Evolutionary conservation across 2,113 vertebrate genomes (phyloP).

Genomic region (Megaleporinus macrocephalus): DNA sequence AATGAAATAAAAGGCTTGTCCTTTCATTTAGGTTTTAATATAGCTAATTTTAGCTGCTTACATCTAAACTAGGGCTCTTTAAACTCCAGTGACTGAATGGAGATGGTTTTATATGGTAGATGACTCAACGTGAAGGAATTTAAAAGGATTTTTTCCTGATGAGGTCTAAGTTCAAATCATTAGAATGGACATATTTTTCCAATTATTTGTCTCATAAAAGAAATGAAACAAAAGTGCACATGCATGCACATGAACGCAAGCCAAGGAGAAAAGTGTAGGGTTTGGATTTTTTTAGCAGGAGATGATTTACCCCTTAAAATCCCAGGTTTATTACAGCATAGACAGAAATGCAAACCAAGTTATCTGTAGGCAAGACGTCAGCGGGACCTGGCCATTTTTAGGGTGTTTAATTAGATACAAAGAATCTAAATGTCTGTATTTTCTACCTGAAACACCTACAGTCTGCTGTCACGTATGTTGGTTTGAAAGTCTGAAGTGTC

Average conservation of each 20-base stretch:
- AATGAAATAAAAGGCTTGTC: background rate
- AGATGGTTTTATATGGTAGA: background rate
- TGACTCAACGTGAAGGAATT: no score
- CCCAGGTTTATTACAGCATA: no score
- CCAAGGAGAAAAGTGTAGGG: background rate
- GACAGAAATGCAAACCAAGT: no score
- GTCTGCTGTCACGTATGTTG: background rate
- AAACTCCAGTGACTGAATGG: background rate
- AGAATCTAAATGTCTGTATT: background rate
- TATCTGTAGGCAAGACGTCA: no score
- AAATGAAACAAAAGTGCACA: background rate
- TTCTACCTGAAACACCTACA: background rate
- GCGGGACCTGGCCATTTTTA: no score
- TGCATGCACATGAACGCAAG: background rate
- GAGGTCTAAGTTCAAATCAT: background rate
- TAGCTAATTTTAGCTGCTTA: background rate
- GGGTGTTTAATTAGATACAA: background rate
- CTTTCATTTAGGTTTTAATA: background rate
- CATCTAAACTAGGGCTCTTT: background rate
- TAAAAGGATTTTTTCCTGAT: background rate
- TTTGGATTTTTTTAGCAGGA: no score
- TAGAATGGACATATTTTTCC: background rate
- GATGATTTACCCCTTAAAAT: no score
- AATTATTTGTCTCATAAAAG: background rate
- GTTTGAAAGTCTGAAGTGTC: background rate